Conservation (phyloP, 2,888 invertebrate genomes). For the Sphaerophoria rueppellii region DNA sequence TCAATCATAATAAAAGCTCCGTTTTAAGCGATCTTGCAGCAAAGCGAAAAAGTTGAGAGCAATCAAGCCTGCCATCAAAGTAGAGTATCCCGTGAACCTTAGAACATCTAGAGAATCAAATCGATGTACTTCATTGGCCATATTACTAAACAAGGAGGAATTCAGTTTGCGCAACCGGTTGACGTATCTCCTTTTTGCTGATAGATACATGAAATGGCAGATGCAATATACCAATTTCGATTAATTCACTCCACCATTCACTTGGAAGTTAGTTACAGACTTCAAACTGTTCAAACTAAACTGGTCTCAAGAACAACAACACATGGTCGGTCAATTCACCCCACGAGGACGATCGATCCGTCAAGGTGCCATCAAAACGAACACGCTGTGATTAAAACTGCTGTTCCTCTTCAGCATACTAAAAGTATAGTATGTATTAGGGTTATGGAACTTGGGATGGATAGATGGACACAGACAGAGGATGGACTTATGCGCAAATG, state of each 20-base stretch:
- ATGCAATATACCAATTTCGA: slow-evolving; percentile 74
- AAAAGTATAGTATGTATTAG: too few species aligned
- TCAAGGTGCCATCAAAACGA: slow-evolving; percentile 76
- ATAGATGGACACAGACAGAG: slow-evolving; percentile 56
- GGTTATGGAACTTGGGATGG: slow-evolving; percentile 45
- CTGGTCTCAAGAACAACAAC: slow-evolving; percentile 53
- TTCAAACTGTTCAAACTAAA: too few species aligned
- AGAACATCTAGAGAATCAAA: slow-evolving; percentile 60
- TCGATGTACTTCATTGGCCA: slow-evolving; percentile 72
- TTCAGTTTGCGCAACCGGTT: slow-evolving; percentile 31
- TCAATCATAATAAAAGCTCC: slow-evolving; percentile 75
- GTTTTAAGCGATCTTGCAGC: slow-evolving; percentile 62
- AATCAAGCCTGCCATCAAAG: slow-evolving; percentile 68
- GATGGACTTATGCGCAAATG: too few species aligned
- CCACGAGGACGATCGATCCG: slow-evolving; percentile 74
- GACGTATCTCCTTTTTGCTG: slow-evolving; percentile 48
- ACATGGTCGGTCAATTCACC: slow-evolving; percentile 72
- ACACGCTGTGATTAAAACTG: slow-evolving; percentile 76
- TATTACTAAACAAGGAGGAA: slow-evolving; percentile 46
- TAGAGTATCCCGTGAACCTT: slow-evolving; percentile 50
- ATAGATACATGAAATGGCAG: slow-evolving; percentile 73
- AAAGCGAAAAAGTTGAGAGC: slow-evolving; percentile 50
- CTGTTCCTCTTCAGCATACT: slow-evolving; percentile 63
- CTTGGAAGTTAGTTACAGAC: slow-evolving; percentile 33
- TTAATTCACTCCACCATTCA: slow-evolving; percentile 71